Base-by-base conservation (phyloP, 2,113 vertebrate genomes). In the Odocoileus virginianus region DNA sequence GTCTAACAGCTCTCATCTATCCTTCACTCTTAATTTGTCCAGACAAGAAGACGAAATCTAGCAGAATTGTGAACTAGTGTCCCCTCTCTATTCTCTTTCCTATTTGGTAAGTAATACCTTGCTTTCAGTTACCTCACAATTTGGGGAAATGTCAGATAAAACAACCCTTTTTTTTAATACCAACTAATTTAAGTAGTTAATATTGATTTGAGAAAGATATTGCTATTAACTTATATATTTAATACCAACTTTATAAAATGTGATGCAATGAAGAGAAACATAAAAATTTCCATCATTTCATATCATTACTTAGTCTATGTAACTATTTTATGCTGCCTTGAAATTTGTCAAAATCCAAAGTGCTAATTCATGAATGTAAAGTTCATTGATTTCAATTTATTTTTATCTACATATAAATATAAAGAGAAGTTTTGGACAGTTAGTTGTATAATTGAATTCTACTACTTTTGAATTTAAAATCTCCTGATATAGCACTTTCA, bases 301-400 rank as follows among this genome's bases (percentile, higher is more conserved):
- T 97, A 95, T 89, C 94, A 45, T 97, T 81, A 97, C 25, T 98
- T 95, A 89, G 60, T 74, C 89, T 93, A 83, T 79, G 96, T 57
- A 95, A 93, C 83, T 96, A 74, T 61, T 97, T 97, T 91, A 92
- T 97, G 86, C 55, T 86, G 88, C 50, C 87, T 71, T 85, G 76
- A 60, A 90, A 97, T 91, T 74, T 85, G 74, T 90, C 27, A 57
- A 94, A 94, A 95, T 92, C 33, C 57, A n/a, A 85, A 95, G 81
- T 88, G 88, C 83, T 96, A 95, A 97, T 94, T 97, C 88, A 96
- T 58, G n/a, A 94, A 97, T 87, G 40, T 47, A 87, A 97, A 94
- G n/a, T 54, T 94, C 91, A 95, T 78, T 55, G 85, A 95, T 94
- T 98, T 91, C 30, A 82, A 76, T 61, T 91, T 92, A 87, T 50